These are phyloP conservation scores for Pogona vitticeps DNA, from an alignment of 2,113 vertebrate genomes.

Conservation along the genomic window DNA sequence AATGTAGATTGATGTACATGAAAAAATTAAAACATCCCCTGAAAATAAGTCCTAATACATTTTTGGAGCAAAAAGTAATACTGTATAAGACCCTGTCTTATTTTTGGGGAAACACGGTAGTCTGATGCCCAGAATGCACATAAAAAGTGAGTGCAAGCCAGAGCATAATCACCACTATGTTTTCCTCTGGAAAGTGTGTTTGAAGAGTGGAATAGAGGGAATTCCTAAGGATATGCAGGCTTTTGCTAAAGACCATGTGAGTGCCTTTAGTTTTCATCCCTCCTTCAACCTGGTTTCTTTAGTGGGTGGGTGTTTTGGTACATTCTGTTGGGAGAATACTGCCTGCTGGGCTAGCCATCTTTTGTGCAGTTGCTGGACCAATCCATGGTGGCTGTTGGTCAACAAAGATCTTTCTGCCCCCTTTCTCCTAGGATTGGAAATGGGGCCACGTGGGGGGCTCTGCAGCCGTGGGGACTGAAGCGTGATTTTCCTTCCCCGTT, in stretches of 20 bases:
- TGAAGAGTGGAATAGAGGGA: background rate
- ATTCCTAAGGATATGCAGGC: background rate
- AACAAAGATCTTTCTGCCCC: background rate
- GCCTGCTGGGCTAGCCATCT: background rate
- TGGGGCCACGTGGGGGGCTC: conserved; percentile 9
- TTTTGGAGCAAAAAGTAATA: background rate
- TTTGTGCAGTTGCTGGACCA: background rate
- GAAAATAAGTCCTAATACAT: no score
- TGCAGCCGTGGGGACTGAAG: background rate
- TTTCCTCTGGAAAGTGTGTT: conserved; percentile 1
- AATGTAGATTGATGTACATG: no score
- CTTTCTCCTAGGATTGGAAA: conserved; percentile 17
- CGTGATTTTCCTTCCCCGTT: background rate
- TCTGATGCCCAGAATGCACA: background rate
- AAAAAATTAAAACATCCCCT: no score
- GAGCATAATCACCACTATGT: background rate
- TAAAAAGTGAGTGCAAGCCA: background rate
- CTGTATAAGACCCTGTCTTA: background rate
- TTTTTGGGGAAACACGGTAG: no score
- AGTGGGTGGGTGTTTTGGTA: background rate
- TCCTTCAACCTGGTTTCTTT: background rate
- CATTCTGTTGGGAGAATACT: background rate
- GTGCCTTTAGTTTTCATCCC: background rate
- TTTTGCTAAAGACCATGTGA: background rate
- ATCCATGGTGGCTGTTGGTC: background rate